phyloP scores from a whole-genome alignment of 1,140 invertebrate species.

The Cotesia vestalis region DNA sequence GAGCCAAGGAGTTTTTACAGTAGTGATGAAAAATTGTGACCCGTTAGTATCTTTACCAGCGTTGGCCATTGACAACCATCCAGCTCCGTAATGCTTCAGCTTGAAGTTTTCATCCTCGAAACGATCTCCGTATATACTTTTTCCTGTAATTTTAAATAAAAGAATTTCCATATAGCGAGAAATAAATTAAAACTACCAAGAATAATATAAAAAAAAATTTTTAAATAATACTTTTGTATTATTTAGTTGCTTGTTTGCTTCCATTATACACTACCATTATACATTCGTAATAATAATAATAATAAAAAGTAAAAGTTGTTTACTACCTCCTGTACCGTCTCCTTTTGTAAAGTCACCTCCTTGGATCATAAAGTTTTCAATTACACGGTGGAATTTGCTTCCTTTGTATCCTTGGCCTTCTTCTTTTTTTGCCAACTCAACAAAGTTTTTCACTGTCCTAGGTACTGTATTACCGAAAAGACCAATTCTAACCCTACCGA shows the following conservation, averaged over 20 bases:
- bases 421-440: conserved; percentile 80
- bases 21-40: conserved; percentile 98
- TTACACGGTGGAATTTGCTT: conserved; percentile 92
- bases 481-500: conserved; percentile 89
- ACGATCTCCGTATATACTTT: conserved; percentile 91
- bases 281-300: neutral
- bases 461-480: conserved; percentile 95
- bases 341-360: conserved; percentile 93
- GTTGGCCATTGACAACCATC: conserved; percentile 97
- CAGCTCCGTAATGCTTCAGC: conserved; percentile 94
- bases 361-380: conserved; percentile 96
- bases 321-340: conserved; percentile 91
- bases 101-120: conserved; percentile 98
- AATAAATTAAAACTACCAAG: too few species aligned
- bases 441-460: conserved; percentile 93
- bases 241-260: too few species aligned
- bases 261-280: too few species aligned
- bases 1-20: conserved; percentile 91
- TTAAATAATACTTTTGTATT: too few species aligned
- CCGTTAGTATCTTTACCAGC: conserved; percentile 97
- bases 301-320: conserved; percentile 38
- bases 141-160: conserved; percentile 68
- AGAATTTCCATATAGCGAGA: too few species aligned
- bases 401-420: conserved; percentile 86
- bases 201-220: too few species aligned